Percentiles rank a stretch among this genome's conserved stretches.
Evolutionary conservation across 2,888 invertebrate species (phyloP).

Genomic region (Dendrolimus houi): DNA sequence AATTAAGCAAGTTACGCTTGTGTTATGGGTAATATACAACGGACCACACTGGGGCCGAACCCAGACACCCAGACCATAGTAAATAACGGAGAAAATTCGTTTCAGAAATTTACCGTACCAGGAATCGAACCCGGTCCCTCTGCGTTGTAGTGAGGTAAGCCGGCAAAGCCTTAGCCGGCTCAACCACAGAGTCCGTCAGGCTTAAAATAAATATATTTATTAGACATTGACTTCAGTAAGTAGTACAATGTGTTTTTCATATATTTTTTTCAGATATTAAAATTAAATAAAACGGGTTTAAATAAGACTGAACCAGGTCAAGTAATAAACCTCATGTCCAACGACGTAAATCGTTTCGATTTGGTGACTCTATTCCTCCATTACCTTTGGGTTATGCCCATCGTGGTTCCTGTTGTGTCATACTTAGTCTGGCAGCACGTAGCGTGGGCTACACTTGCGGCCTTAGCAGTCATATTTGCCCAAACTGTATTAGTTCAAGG

Average conservation of each 20-base stretch:
- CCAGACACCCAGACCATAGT: too few species aligned
- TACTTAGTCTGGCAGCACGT: slow-evolving; percentile 66
- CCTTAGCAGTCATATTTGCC: slow-evolving; percentile 64
- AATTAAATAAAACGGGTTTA: slow-evolving; percentile 74
- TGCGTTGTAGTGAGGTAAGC: too few species aligned
- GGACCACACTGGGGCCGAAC: too few species aligned
- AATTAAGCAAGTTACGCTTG: too few species aligned
- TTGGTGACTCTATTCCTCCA: slow-evolving; percentile 81
- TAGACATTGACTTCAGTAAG: too few species aligned
- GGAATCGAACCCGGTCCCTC: too few species aligned
- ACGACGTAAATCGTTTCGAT: slow-evolving; percentile 90
- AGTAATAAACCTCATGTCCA: slow-evolving; percentile 89
- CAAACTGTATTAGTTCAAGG: slow-evolving; percentile 78
- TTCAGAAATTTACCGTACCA: too few species aligned
- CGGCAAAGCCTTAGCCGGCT: too few species aligned
- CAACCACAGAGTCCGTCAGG: too few species aligned
- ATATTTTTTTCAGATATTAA: slow-evolving; percentile 47
- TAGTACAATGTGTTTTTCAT: not conserved
- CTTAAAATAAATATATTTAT: too few species aligned
- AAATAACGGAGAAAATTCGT: too few species aligned
- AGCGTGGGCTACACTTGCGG: slow-evolving; percentile 53
- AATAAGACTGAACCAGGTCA: slow-evolving; percentile 82
- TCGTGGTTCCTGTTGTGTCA: slow-evolving; percentile 79
- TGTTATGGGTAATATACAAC: too few species aligned
- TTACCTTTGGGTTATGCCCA: slow-evolving; percentile 88